These are phyloP conservation scores for Netelia virgata DNA, from an alignment of 2,888 invertebrate species.

Conservation along the genomic window DNA sequence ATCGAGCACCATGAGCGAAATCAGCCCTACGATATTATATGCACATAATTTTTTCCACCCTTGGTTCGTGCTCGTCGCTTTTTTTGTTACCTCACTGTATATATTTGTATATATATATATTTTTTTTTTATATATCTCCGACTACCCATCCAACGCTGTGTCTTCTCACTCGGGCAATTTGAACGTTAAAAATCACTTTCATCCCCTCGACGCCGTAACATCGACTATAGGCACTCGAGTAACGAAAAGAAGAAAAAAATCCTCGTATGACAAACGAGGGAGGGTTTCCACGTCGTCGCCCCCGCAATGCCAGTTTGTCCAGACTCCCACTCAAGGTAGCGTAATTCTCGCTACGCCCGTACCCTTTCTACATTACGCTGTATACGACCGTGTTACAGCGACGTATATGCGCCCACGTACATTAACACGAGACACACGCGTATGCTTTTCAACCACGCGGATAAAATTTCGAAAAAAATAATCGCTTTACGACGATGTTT, in stretches of 20 bases:
- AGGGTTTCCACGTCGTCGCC: slow-evolving; percentile 51
- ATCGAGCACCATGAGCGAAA: neutral
- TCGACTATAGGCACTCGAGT: slow-evolving; percentile 51
- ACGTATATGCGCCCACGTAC: neutral
- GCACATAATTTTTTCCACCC: slow-evolving; percentile 31
- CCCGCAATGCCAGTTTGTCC: slow-evolving; percentile 19
- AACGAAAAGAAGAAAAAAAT: slow-evolving; percentile 41
- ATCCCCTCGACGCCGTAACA: slow-evolving; percentile 66
- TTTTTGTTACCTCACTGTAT: slow-evolving; percentile 27
- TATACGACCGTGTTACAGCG: neutral
- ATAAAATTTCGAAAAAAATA: neutral
- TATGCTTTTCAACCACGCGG: neutral
- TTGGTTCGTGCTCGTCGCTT: slow-evolving; percentile 19
- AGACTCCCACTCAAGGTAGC: slow-evolving; percentile 45
- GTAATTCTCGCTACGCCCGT: slow-evolving; percentile 16
- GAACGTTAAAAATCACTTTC: slow-evolving; percentile 76
- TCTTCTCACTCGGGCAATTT: slow-evolving; percentile 69
- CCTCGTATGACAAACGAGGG: slow-evolving; percentile 43
- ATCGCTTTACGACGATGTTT: neutral
- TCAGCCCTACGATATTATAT: slow-evolving; percentile 20
- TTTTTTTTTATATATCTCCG: neutral
- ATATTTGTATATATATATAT: neutral
- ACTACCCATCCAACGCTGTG: slow-evolving; percentile 18
- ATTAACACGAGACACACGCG: neutral
- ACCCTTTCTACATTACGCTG: slow-evolving; percentile 18